Conservation (phyloP, 2,888 invertebrate genomes). For the Caenorhabditis sinica region DNA sequence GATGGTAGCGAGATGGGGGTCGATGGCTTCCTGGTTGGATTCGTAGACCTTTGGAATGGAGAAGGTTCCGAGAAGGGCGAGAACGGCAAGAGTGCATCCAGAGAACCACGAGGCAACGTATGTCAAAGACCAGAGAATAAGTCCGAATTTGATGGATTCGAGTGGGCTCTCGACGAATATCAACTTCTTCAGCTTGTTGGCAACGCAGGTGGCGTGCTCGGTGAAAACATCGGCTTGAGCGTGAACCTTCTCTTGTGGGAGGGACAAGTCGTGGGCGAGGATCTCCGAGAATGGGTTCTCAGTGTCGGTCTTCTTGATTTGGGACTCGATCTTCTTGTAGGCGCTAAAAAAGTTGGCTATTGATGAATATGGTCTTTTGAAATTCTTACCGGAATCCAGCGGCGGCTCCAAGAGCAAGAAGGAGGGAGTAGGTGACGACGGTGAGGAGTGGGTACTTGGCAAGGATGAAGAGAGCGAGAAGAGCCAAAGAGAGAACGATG, state of each 20-base stretch:
- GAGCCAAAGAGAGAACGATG: slow-evolving; percentile 92
- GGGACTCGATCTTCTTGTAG: slow-evolving; percentile 77
- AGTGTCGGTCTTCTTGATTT: slow-evolving; percentile 91
- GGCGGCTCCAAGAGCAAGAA: slow-evolving; percentile 91
- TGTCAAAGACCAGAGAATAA: slow-evolving; percentile 96
- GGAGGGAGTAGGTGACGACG: slow-evolving; percentile 94
- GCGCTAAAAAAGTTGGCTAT: slow-evolving; percentile 62
- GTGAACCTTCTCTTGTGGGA: slow-evolving; percentile 94
- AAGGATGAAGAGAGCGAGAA: slow-evolving; percentile 93
- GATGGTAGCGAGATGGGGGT: slow-evolving; percentile 79
- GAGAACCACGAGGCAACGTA: slow-evolving; percentile 99
- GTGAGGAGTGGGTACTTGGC: slow-evolving; percentile 86
- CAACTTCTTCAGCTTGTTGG: slow-evolving; percentile 92
- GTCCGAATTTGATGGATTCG: slow-evolving; percentile 91
- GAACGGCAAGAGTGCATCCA: slow-evolving; percentile 97
- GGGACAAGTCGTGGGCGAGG: slow-evolving; percentile 91
- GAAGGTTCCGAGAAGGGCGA: slow-evolving; percentile 86
- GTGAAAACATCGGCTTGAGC: slow-evolving; percentile 92
- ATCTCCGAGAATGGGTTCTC: slow-evolving; percentile 97
- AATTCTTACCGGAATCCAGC: slow-evolving; percentile 89
- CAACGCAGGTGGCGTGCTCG: slow-evolving; percentile 91
- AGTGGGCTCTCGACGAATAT: slow-evolving; percentile 97
- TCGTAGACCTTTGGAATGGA: slow-evolving; percentile 83
- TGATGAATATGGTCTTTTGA: slow-evolving; percentile 91
- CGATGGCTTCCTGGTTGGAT: slow-evolving; percentile 83